Evolutionary conservation across 35 echinoderm and acorn worm genomes (phyloP).

Genomic region (Apostichopus californicus): DNA sequence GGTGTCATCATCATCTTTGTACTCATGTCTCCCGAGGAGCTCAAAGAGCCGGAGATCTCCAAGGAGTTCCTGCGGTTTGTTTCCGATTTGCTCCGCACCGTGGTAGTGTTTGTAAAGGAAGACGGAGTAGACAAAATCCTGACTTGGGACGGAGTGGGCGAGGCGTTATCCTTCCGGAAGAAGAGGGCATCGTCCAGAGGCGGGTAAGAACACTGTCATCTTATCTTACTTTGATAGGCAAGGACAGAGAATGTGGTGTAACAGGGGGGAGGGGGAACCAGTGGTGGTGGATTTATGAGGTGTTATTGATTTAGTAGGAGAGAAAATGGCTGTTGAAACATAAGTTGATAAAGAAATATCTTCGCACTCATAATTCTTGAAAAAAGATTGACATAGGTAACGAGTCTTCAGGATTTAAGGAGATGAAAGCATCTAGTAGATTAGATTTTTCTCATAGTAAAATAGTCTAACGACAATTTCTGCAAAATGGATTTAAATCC

Average conservation of each 20-base stretch:
- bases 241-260: not conserved
- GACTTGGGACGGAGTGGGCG: not conserved
- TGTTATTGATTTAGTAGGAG: too few relatives aligned
- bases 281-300: too few relatives aligned
- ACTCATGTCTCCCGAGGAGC: constrained; percentile 25
- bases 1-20: constrained; percentile 44
- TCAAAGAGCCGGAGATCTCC: constrained; percentile 4
- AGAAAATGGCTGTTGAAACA: too few relatives aligned
- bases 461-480: too few relatives aligned
- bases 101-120: constrained; percentile 20
- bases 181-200: not conserved
- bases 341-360: too few relatives aligned
- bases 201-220: not conserved
- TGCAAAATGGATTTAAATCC: too few relatives aligned
- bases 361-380: too few relatives aligned
- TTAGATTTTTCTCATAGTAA: too few relatives aligned
- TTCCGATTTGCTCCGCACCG: constrained; percentile 29
- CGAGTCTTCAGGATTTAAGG: too few relatives aligned
- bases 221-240: not conserved
- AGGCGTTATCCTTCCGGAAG: constrained; percentile 2
- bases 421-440: too few relatives aligned
- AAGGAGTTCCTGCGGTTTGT: constrained; percentile 17
- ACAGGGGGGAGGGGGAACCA: too few relatives aligned
- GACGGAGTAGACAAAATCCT: constrained; percentile 22
- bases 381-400: too few relatives aligned